Conservation (phyloP, 2,113 vertebrate genomes). For the Pteronura brasiliensis region DNA sequence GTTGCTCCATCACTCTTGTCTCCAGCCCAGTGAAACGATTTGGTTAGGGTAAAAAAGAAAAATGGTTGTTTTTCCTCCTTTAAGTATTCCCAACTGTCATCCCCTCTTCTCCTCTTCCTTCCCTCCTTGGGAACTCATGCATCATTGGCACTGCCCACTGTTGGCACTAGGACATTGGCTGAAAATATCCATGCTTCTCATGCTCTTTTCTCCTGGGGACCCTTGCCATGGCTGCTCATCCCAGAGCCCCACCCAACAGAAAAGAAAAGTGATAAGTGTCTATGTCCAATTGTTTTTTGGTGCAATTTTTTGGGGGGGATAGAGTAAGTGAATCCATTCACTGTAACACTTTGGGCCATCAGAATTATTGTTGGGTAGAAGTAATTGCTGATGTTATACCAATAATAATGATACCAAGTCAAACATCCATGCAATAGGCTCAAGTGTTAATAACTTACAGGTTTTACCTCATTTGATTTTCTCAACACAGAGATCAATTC, state of each 20-base stretch:
- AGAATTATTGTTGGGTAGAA: neutral
- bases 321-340: neutral
- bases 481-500: neutral
- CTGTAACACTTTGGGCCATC: neutral
- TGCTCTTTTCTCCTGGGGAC: neutral
- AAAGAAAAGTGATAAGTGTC: neutral
- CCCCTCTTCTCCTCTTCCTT: neutral
- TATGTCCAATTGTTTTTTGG: neutral
- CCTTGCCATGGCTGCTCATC: neutral
- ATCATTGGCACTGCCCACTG: neutral
- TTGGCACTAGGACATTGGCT: neutral
- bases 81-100: neutral
- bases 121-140: neutral
- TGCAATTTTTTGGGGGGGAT: neutral
- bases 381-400: neutral
- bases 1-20: neutral
- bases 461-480: constrained; percentile 15
- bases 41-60: neutral
- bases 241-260: neutral
- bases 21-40: neutral
- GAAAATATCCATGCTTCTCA: neutral
- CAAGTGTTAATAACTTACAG: neutral
- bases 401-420: neutral
- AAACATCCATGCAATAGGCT: neutral
- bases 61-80: neutral